Evolutionary conservation across 2,888 invertebrate genomes (phyloP).

Genomic region (Mechanitis mazaeus): DNA sequence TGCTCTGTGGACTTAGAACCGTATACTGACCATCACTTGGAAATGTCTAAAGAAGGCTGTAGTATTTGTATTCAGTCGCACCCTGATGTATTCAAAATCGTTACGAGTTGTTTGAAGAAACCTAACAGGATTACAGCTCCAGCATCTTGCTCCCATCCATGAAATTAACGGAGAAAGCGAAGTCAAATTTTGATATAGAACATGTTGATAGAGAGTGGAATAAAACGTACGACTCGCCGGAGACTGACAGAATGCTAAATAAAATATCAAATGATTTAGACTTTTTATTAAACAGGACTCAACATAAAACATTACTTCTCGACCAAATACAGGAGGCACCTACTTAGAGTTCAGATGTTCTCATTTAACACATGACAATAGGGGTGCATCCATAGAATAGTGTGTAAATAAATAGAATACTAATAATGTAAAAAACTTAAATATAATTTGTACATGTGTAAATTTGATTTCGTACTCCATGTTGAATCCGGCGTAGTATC

Average conservation of each 20-base stretch:
- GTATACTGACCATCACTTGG: slow-evolving; percentile 49
- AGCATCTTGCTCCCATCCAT: slow-evolving; percentile 62
- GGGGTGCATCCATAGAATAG: slow-evolving; percentile 47
- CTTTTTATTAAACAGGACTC: slow-evolving; percentile 73
- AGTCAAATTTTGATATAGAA: slow-evolving; percentile 53
- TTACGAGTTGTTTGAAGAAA: slow-evolving; percentile 69
- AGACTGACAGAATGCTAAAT: slow-evolving; percentile 82
- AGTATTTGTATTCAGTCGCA: slow-evolving; percentile 61
- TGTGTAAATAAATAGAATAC: slow-evolving; percentile 28
- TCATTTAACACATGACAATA: slow-evolving; percentile 45
- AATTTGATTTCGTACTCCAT: background rate
- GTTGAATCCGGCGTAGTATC: background rate
- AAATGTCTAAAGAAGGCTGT: slow-evolving; percentile 58
- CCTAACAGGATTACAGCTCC: slow-evolving; percentile 45
- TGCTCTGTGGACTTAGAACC: slow-evolving; percentile 60
- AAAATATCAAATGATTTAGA: slow-evolving; percentile 81
- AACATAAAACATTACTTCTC: slow-evolving; percentile 41
- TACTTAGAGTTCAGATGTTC: slow-evolving; percentile 43
- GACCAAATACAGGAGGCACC: slow-evolving; percentile 63
- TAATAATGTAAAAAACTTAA: background rate
- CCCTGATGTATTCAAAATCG: slow-evolving; percentile 59
- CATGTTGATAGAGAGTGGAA: slow-evolving; percentile 62
- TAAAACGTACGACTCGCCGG: slow-evolving; percentile 56
- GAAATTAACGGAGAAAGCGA: slow-evolving; percentile 45
- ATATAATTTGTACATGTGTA: background rate